Base-by-base conservation (phyloP, 2,113 vertebrate species). In the Lycaon pictus region DNA sequence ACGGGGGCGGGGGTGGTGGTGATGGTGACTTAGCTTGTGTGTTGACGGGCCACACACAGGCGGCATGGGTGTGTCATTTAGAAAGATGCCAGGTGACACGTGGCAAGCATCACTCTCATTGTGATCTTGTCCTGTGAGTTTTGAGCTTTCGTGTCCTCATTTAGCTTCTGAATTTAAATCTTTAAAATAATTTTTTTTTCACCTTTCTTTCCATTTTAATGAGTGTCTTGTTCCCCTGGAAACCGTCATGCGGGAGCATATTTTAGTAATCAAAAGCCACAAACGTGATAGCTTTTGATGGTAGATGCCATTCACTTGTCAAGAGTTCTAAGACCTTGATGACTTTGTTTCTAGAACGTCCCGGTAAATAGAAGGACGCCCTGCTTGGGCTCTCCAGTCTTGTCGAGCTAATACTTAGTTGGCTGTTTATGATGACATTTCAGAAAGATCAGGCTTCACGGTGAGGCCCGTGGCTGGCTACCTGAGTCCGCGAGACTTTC, bases 381-480 rank as follows among this genome's bases (percentile, higher is more conserved):
- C 74, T 87, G 58, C 4, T 32, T 95, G 56, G 65, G 23, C 74
- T 19, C 27, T 92, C 29, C 25, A 48, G 53, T 96, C 56, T 11
- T 43, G 53, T 56, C 0, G 9, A 43, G 4, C 83, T 83, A 12
- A 43, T 63, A 55, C 69, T 97, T 79, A 94, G 60, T 43, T 60
- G 48, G 5, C 5, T 97, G 7, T 98, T 98, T 88, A 90, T 94
- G 62, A 96, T 87, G 6, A 93, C 55, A 98, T 67, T 98, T 90
- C 98, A 99, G 99, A 99, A 98, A 99, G 99, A 53, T 99, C 99
- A 60, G 99, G 99, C 13, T 99, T 99, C 98, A 99, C 99, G 0
- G 99, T 99, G 88, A 99, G 99, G 79, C 99, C 99, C 0, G 99
- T 99, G 53, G 99, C 99, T 69, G 99, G 99, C 10, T 99, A 99